These are phyloP conservation scores for Muricea muricata DNA, from an alignment of 92 coral and sea anemone genomes.

Conservation along the genomic window DNA sequence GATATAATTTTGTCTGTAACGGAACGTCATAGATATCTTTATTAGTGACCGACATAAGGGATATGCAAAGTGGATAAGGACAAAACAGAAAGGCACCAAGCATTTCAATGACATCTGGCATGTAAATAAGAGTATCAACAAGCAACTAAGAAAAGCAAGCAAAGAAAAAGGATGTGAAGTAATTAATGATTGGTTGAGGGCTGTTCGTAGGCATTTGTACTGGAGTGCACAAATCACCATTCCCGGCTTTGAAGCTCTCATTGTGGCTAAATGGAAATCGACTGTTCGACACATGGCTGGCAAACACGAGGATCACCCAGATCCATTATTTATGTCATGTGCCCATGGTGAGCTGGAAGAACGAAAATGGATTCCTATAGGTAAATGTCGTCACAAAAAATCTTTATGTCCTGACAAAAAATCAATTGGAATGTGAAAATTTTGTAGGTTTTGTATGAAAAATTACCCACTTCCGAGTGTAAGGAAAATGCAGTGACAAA, in stretches of 20 bases:
- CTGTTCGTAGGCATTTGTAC: neutral
- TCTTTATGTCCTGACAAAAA: too few species aligned
- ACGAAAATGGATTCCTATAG: conserved; percentile 12
- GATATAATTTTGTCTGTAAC: too few species aligned
- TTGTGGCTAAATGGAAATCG: conserved; percentile 22
- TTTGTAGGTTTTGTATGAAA: too few species aligned
- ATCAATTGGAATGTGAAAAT: too few species aligned
- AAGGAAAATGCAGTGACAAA: too few species aligned
- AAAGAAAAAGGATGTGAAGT: neutral
- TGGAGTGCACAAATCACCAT: conserved; percentile 5
- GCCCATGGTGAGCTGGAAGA: conserved; percentile 1
- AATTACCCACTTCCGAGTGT: too few species aligned
- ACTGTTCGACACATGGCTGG: conserved; percentile 17
- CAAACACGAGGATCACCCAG: neutral
- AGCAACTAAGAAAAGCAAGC: neutral
- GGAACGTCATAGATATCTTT: conserved; percentile 31
- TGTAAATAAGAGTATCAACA: conserved; percentile 18
- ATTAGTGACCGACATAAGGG: conserved; percentile 39
- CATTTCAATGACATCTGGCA: conserved; percentile 39
- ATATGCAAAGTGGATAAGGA: conserved; percentile 38
- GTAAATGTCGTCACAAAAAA: neutral
- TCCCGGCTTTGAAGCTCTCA: neutral
- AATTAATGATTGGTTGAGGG: conserved; percentile 1
- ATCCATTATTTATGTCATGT: neutral
- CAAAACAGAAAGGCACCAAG: conserved; percentile 4